Percentiles rank a stretch among this genome's conserved stretches.
These are phyloP conservation scores for Salvelinus fontinalis DNA, from an alignment of 2,113 vertebrate genomes.

Conservation along the genomic window DNA sequence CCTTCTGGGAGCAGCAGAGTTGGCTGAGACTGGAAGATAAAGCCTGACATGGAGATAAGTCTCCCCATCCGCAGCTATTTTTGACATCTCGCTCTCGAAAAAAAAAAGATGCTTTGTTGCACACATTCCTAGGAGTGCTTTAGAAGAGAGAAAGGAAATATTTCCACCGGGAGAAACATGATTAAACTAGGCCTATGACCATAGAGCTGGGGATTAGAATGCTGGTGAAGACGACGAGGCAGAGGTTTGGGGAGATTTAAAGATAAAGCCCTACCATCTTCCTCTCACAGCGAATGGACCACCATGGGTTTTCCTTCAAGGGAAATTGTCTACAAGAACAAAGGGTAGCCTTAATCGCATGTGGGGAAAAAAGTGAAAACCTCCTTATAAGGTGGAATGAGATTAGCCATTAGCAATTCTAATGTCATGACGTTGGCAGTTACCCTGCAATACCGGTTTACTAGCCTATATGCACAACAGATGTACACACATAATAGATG, in stretches of 20 bases:
- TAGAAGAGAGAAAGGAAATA: slow-evolving; percentile 28
- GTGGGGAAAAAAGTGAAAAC: background rate
- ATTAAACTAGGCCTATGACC: background rate
- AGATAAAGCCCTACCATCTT: background rate
- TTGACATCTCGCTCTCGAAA: slow-evolving; percentile 32
- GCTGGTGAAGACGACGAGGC: slow-evolving; percentile 12
- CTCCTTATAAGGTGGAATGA: background rate
- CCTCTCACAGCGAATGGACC: background rate
- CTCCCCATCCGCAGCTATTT: slow-evolving; percentile 56
- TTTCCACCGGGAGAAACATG: slow-evolving; percentile 29
- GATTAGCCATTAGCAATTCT: background rate
- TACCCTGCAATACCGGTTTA: background rate
- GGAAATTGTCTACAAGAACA: background rate
- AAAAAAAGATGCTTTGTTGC: slow-evolving; percentile 33
- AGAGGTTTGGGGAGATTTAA: background rate
- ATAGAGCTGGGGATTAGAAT: slow-evolving; percentile 10
- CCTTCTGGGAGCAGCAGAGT: slow-evolving; percentile 18
- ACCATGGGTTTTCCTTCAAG: background rate
- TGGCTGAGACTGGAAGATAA: slow-evolving; percentile 30
- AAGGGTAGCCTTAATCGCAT: background rate
- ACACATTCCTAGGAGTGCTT: slow-evolving; percentile 45
- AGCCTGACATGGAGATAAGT: slow-evolving; percentile 40
- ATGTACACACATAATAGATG: background rate
- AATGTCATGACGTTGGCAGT: background rate
- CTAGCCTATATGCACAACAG: background rate